Base-by-base conservation (phyloP, 2,113 vertebrate species). In the Myotis lucifugus region DNA sequence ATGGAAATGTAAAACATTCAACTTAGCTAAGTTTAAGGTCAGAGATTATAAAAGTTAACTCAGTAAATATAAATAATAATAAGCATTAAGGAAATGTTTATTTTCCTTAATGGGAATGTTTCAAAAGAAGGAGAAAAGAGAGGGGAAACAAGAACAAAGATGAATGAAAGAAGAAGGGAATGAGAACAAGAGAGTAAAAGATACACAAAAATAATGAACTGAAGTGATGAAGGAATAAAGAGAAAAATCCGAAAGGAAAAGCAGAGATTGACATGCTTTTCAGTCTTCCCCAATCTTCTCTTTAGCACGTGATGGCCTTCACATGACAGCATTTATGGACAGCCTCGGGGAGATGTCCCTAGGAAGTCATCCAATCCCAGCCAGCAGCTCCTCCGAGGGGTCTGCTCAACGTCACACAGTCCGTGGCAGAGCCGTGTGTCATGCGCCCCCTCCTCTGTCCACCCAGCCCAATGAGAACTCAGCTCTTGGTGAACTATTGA, bases 311-410 rank as follows among this genome's bases (percentile, higher is more conserved):
- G 7, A 37, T 15, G 3, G 46, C 72, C 85, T 76, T 23, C 82
- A 9, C 0, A 1, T 4, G 9, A 37, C 5, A 29, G 12, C 0
- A 64, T 48, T 77, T 32, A 37, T 1, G 2, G 52, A 52, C 0
- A 48, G 11, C 46, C 69, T 46, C 25, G 27, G 29, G 2, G 8
- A 59, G 10, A 61, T 1, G 3, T 8, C 27, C 64, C 18, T 25
- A 72, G 11, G 32, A 85, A 84, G 82, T 52, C 23, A 13, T 8
- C n/a, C 34, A 32, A 3, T 34, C 23, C 37, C 21, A 69, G n/a
- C 8, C 42, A 72, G 50, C 42, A 91, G 15, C 29, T 59, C 46
- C 64, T 67, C 12, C 0, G 13, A 59, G 8, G 32, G 15, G 5
- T 32, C 37, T 79, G 27, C 8, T 23, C 64, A 21, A 21, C 11